phyloP scores from a whole-genome alignment of 1,140 invertebrate genomes.

The Holotrichia oblita region DNA sequence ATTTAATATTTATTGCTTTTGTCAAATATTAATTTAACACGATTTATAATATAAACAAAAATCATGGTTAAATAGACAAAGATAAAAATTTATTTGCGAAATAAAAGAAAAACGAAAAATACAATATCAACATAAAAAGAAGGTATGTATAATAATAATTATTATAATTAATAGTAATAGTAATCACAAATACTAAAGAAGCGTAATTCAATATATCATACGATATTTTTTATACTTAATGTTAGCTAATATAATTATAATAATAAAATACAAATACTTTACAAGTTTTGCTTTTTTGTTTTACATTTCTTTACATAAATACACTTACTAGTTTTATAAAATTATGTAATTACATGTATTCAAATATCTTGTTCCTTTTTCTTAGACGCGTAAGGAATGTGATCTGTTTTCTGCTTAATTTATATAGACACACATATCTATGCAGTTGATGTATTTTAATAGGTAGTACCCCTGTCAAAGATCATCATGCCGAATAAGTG shows the following conservation, averaged over 20 bases:
- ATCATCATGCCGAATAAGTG: slow-evolving; percentile 47
- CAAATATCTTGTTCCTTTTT: slow-evolving; percentile 19
- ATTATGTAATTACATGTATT: slow-evolving; percentile 40
- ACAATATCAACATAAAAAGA: slow-evolving; percentile 25
- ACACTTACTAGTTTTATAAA: slow-evolving; percentile 40
- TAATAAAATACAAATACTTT: slow-evolving; percentile 51
- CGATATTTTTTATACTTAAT: slow-evolving; percentile 38
- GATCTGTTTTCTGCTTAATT: not conserved
- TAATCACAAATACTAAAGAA: slow-evolving; percentile 41
- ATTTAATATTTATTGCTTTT: slow-evolving; percentile 16
- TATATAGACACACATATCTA: slow-evolving; percentile 17
- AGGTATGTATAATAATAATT: not conserved
- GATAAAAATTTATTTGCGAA: slow-evolving; percentile 37
- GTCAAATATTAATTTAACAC: not conserved
- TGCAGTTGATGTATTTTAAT: not conserved
- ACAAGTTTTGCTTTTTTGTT: slow-evolving; percentile 38
- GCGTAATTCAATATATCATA: slow-evolving; percentile 40
- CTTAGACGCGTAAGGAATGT: slow-evolving; percentile 41
- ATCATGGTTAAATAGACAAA: slow-evolving; percentile 23
- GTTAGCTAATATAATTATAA: slow-evolving; percentile 42
- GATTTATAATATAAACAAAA: not conserved
- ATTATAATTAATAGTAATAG: slow-evolving; percentile 21
- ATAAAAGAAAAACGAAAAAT: slow-evolving; percentile 25
- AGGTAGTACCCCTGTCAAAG: slow-evolving; percentile 46
- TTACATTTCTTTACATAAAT: slow-evolving; percentile 44